Conservation (phyloP, 35 echinoderm and acorn worm genomes). For the Apostichopus californicus region DNA sequence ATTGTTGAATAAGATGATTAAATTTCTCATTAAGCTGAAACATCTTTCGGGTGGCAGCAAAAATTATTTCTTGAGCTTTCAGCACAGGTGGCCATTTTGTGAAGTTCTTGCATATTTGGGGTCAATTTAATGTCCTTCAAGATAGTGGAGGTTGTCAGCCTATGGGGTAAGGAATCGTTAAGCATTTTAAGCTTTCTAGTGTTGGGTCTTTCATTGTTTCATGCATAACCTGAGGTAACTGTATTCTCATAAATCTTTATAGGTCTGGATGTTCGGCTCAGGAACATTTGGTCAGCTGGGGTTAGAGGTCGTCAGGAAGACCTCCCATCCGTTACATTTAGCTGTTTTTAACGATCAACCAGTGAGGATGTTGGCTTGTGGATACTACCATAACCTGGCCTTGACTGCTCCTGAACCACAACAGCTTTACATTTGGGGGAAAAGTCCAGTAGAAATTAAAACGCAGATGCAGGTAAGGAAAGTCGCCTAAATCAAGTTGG, state of each 20-base stretch:
- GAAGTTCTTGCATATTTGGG: too few relatives aligned
- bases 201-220: background rate
- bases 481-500: too few relatives aligned
- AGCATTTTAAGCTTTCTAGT: background rate
- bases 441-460: constrained; percentile 74
- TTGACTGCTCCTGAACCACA: constrained; percentile 68
- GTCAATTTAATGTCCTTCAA: too few relatives aligned
- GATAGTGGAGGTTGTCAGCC: too few relatives aligned
- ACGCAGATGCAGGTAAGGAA: constrained; percentile 16
- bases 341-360: constrained; percentile 37
- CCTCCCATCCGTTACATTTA: constrained; percentile 59
- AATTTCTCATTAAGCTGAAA: too few relatives aligned
- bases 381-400: constrained; percentile 88
- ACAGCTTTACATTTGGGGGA: constrained; percentile 88
- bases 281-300: constrained; percentile 92
- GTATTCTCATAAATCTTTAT: background rate
- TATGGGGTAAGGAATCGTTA: background rate
- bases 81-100: too few relatives aligned
- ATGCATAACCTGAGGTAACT: background rate
- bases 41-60: too few relatives aligned
- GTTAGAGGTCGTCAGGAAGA: constrained; percentile 54
- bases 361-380: constrained; percentile 68
- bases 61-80: too few relatives aligned
- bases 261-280: constrained; percentile 89
- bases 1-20: too few relatives aligned